Percentiles rank a stretch among this genome's conserved stretches.
These are phyloP conservation scores for Erebia ligea DNA, from an alignment of 2,888 invertebrate species.

Conservation along the genomic window DNA sequence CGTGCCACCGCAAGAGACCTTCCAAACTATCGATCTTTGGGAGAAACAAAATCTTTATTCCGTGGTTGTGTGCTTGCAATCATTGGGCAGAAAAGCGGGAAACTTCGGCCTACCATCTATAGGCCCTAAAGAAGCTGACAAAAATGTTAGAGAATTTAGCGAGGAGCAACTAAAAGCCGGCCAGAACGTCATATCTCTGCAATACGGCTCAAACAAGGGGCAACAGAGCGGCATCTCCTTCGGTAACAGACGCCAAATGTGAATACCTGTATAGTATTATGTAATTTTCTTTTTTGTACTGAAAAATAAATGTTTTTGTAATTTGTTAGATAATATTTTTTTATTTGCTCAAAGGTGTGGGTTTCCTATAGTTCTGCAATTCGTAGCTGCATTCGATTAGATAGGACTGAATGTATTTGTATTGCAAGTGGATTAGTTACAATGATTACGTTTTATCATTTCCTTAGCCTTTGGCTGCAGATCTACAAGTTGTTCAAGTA, in stretches of 20 bases:
- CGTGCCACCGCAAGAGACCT: constrained; percentile 96
- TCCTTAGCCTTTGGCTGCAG: background rate
- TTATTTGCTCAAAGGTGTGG: constrained; percentile 48
- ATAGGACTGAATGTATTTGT: constrained; percentile 46
- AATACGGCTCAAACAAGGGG: constrained; percentile 98
- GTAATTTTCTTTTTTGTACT: constrained; percentile 46
- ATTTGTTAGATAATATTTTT: constrained; percentile 49
- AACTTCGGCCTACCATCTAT: constrained; percentile 93
- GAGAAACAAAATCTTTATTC: constrained; percentile 98
- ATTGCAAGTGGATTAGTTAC: constrained; percentile 36
- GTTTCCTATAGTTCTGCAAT: constrained; percentile 38
- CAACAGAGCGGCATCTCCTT: constrained; percentile 97
- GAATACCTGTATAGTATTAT: constrained; percentile 64
- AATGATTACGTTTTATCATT: constrained; percentile 29
- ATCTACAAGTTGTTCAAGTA: too few relatives aligned
- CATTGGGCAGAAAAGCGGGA: constrained; percentile 95
- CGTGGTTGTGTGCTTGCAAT: constrained; percentile 97
- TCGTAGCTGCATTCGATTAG: constrained; percentile 51
- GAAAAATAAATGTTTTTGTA: constrained; percentile 58
- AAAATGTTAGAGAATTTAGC: constrained; percentile 95
- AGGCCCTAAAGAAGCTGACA: constrained; percentile 98
- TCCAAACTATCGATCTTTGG: constrained; percentile 99
- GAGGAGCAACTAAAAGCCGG: constrained; percentile 97
- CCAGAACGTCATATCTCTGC: constrained; percentile 95
- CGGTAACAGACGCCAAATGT: constrained; percentile 98